Evolutionary conservation across 2,888 invertebrate genomes (phyloP), one percentile per base, ranked within the genome.

Genomic region (Dryobotodes eremita): DNA sequence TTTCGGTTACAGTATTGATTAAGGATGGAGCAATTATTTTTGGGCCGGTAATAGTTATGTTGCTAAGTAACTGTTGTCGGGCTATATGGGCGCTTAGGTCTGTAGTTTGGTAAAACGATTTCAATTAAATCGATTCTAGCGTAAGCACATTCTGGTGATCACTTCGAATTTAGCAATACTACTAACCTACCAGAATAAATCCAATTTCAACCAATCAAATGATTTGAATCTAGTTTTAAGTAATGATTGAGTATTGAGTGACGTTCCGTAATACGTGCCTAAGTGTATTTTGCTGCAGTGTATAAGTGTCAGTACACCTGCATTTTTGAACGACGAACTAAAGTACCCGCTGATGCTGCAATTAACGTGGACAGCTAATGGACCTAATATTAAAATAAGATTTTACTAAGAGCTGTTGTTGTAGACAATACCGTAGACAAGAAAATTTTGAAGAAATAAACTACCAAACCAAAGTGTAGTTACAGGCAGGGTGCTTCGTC

Each of bases 11-110:
- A 20, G 15, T 48, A 23, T 57, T 57, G 31, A 36, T 76, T 71
- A 7, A 46, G 26, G 42, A 13, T 77, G 13, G 53, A 53, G 59
- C 36, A 53, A 80, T 72, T 57, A 72, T 72, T 64, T 57, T 80
- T 62, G 50, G n/a, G n/a, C 15, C 26, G 13, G 2, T 23, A 15
- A 69, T 23, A 50, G 50, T 23, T 64, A 17, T 1, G 55, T 78
- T 70, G 20, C 23, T 48, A 26, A 48, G 71, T 36, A 1, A 79
- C 53, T 42, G 70, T 71, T 26, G 23, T 23, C 1, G 77, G 23
- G 55, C n/a, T 13, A n/a, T 23, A 15, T 53, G 20, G 20, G 15
- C 15, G 2, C 7, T 26, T 15, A 15, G 59, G 8, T 59, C 59
- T 26, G 59, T 26, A 17, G 26, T 26, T 59, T 17, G 26, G 17